Evolutionary conservation across 2,888 invertebrate genomes (phyloP), one percentile per base, ranked within the genome.

Genomic region (Tridacna crocea): DNA sequence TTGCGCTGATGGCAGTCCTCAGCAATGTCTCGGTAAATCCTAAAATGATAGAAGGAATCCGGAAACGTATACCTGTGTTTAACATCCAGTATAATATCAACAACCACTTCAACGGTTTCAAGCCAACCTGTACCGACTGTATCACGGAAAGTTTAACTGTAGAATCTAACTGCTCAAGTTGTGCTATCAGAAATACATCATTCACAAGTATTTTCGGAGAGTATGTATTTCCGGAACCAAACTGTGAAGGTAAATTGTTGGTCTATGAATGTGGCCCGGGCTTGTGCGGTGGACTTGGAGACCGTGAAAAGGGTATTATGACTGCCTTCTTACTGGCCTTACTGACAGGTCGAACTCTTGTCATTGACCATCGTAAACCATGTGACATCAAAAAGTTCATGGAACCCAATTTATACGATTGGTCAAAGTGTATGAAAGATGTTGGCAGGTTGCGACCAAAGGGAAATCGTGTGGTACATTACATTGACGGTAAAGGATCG

Each of bases 251-350:
- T 19, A 63, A 73, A 61, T 27, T 79, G 15, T 46, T 76, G 15
- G 76, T 78, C 0, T 79, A 79, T 24, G 74, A 60, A 60, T 82
- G 75, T 55, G 55, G 27, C 12, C n/a, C 60, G 10, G 58, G 55
- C n/a, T 12, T 73, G 60, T 84, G 84, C 74, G 84, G 84, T 6
- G 84, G 81, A 0, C 75, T 73, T 74, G 84, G 79, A 3, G 79
- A 79, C 26, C 58, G 81, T 36, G 75, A 79, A 24, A 84, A 81
- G 24, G 81, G 81, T 2, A 81, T 84, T 3, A 74, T 77, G 19
- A 58, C 81, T 8, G 11, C 68, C 4, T 81, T 77, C 48, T 51
- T 84, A 8, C 61, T 81, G 17, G 77, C 84, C 36, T 17, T 79
- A 8, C 24, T 81, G 17, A 75, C 75, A 12, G 77, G 77, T 55